Evolutionary conservation across 2,888 invertebrate species (phyloP), one percentile per base, ranked within the genome.

Genomic region (Philaethria dido): DNA sequence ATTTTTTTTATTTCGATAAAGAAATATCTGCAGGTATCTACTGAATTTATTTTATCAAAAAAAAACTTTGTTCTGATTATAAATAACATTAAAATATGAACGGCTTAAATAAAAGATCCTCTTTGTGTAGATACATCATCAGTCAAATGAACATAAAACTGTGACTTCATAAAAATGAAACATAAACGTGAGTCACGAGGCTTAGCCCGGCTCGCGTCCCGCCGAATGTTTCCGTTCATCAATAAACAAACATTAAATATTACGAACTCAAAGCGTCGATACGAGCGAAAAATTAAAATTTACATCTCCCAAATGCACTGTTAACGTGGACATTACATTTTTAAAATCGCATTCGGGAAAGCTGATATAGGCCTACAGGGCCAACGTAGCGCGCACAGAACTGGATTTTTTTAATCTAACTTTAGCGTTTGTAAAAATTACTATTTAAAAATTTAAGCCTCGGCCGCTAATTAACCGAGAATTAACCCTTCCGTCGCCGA

Each of bases 371-470:
- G 93, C 92, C 93, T 93, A 93, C 83, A 82, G 83, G 80, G 78
- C 79, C 75, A 71, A 73, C 64, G 42, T 75, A 78, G 79, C 80
- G 80, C 80, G 72, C 74, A 81, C 84, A 86, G 84, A 87, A 86
- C 87, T 86, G 86, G 77, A 82, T 87, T 92, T 81, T 52, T 92
- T 92, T 92, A 93, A 92, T 93, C 90, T 88, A 93, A 92, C 92
- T 93, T 92, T 89, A 86, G 86, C 92, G 89, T 92, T 92, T 90
- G 92, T 90, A 93, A 93, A 93, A 93, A 93, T 92, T 90, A 92
- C 89, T 90, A 87, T 89, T 92, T 92, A 91, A 92, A 92, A 85
- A 92, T 92, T 90, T 84, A 93, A 84, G 79, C 81, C 83, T 69
- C 78, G 79, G 87, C 88, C 86, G 80, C 90, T 90, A 92, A 92